Base-by-base conservation (phyloP, 2,797 vertebrate genomes). In the Amphiprion clarkii region DNA sequence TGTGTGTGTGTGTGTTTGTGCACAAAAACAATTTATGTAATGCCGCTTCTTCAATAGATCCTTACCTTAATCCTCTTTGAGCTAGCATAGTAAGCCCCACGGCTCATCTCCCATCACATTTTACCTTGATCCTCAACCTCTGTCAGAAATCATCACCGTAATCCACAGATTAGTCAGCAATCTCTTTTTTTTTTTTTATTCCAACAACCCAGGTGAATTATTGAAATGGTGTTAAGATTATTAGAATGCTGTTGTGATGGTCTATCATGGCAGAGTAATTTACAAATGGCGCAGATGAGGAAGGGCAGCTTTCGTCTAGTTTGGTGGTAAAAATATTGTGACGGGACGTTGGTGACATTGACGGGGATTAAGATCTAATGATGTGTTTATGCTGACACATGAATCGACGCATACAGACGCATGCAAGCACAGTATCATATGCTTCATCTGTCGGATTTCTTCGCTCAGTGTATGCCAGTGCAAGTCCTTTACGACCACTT, bases 41-140 rank as follows among this genome's bases (percentile, higher is more conserved):
- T 90, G 87, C 89, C 72, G 64, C 84, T 76, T 84, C 69, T 65
- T 81, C 74, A 81, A 89, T 86, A 90, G 89, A 87, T 88, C 85
- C 85, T 92, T 86, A 92, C 92, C 88, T 92, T 94, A 94, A 94
- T 93, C 93, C 88, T 90, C 88, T 91, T 88, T 92, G 82, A 90
- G 88, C 84, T 69, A 36, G 78, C 76, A 79, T 73, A 52, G 87
- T 89, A 92, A 93, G 79, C 89, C 84, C 84, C 68, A 65, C 39
- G 72, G 88, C 88, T 92, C 92, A 92, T 90, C 91, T 92, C 81
- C 83, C 88, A 88, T 93, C 90, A 87, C 85, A 90, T 86, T 90
- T 88, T 88, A 91, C 89, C 87, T 90, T 84, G 61, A 89, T 89
- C 89, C 83, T 78, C 87, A 89, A 89, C 89, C 92, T 90, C 89